Evolutionary conservation across 2,888 invertebrate genomes (phyloP), one percentile per base, ranked within the genome.

Genomic region (Sphinx pinastri): DNA sequence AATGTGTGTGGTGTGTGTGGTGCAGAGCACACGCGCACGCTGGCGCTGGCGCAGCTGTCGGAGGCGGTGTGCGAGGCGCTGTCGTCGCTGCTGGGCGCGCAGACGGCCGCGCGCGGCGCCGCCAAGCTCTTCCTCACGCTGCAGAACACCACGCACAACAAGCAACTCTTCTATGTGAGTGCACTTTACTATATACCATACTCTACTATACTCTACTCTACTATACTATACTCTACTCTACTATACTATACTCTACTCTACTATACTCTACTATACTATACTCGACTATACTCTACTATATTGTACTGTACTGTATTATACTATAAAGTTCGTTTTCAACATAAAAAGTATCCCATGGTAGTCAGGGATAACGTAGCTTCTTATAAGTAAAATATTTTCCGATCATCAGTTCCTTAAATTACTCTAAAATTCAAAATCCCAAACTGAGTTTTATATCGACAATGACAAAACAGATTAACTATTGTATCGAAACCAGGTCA

Each of bases 81-180:
- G 76, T 96, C 96, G 74, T 97, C 97, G 84, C 94, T 98, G 70
- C 97, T 98, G 69, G 98, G 98, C 31, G 96, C 97, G 70, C 97
- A 97, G 86, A 97, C 97, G 69, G 97, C 98, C 47, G 96, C 96
- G 76, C 95, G 96, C 76, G 98, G 98, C 63, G 96, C 97, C 0
- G 95, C 96, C 76, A 98, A 98, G 89, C 96, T 98, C 71, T 98
- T 98, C 89, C 96, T 97, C 85, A 96, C 97, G 68, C 91, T 98
- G 76, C 98, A 98, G 89, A 96, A 98, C 89, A 96, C 96, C 74
- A 95, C 96, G 81, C 96, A 98, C 84, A 98, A 98, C 89, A 98
- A 98, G 84, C 98, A 98, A 84, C 93, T 98, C 59, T 97, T 98
- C 92, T 98, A 98, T 92, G 98, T 98, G 87, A 96, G 97, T 95